phyloP scores from a whole-genome alignment of 2,797 vertebrate genomes.

The Craterocephalus amniculus region DNA sequence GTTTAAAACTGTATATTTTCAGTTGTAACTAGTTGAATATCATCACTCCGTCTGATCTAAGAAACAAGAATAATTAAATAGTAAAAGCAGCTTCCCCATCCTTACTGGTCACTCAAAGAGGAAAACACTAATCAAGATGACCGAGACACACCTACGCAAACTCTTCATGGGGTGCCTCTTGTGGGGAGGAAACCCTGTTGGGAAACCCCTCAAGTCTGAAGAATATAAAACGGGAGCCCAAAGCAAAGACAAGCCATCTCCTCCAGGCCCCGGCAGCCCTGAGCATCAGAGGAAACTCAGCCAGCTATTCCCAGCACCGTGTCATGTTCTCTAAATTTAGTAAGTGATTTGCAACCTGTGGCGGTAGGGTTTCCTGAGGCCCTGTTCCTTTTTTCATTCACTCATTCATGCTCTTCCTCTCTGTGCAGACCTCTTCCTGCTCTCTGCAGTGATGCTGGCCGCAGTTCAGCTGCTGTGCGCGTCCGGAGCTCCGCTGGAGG shows the following conservation, averaged over 20 bases:
- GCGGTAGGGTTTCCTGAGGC: slow-evolving; percentile 3
- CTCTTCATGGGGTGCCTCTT: neutral
- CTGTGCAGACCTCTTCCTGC: slow-evolving; percentile 40
- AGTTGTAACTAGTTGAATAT: neutral
- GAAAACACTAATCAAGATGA: neutral
- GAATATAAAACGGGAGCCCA: slow-evolving; percentile 68
- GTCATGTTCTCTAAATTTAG: slow-evolving; percentile 59
- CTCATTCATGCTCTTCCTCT: slow-evolving; percentile 10
- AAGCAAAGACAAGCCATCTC: slow-evolving; percentile 15
- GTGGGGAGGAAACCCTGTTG: slow-evolving; percentile 10
- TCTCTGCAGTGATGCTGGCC: slow-evolving; percentile 39
- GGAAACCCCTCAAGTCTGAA: slow-evolving; percentile 64
- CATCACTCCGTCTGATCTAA: neutral
- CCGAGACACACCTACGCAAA: slow-evolving; percentile 3
- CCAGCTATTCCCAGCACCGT: slow-evolving; percentile 39
- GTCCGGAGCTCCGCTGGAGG: slow-evolving; percentile 11
- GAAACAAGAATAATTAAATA: neutral
- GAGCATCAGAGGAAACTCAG: slow-evolving; percentile 44
- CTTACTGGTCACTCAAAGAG: neutral
- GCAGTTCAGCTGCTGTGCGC: slow-evolving; percentile 24
- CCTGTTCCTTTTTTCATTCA: slow-evolving; percentile 31
- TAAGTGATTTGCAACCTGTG: slow-evolving; percentile 48
- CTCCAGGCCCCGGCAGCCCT: slow-evolving; percentile 11
- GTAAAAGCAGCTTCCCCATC: neutral
- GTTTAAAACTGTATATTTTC: neutral